These are phyloP conservation scores for Cephonodes hylas DNA, from an alignment of 2,888 invertebrate genomes.

Conservation along the genomic window DNA sequence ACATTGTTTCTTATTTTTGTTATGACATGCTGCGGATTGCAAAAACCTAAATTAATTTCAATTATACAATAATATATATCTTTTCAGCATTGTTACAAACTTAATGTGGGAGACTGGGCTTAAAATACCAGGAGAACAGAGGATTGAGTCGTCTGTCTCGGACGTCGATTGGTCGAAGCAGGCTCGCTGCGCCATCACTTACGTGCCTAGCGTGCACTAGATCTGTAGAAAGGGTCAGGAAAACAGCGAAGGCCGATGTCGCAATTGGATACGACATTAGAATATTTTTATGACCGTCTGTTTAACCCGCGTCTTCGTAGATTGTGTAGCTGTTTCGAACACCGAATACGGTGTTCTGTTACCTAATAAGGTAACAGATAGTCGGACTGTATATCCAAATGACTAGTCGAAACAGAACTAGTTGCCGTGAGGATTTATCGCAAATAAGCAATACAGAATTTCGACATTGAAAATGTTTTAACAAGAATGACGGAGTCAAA, in stretches of 20 bases:
- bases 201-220: conserved; percentile 4
- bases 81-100: neutral
- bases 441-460: conserved; percentile 28
- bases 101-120: too few relatives aligned
- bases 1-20: neutral
- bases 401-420: conserved; percentile 1
- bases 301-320: neutral
- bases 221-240: conserved; percentile 7
- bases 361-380: conserved; percentile 13
- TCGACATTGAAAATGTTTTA: conserved; percentile 1
- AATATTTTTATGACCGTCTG: conserved; percentile 1
- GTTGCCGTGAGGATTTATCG: conserved; percentile 33
- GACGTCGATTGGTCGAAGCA: neutral
- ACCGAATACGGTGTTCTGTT: too few relatives aligned
- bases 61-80: neutral
- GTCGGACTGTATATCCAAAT: conserved; percentile 7
- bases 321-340: neutral
- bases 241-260: conserved; percentile 8
- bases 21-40: neutral
- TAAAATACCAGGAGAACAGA: too few relatives aligned
- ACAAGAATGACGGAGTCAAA: neutral
- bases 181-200: neutral
- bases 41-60: neutral
- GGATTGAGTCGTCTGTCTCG: neutral
- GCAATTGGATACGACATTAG: conserved; percentile 4